These are phyloP conservation scores for Pseudopleuronectes americanus DNA, from an alignment of 2,797 vertebrate genomes.

Conservation along the genomic window DNA sequence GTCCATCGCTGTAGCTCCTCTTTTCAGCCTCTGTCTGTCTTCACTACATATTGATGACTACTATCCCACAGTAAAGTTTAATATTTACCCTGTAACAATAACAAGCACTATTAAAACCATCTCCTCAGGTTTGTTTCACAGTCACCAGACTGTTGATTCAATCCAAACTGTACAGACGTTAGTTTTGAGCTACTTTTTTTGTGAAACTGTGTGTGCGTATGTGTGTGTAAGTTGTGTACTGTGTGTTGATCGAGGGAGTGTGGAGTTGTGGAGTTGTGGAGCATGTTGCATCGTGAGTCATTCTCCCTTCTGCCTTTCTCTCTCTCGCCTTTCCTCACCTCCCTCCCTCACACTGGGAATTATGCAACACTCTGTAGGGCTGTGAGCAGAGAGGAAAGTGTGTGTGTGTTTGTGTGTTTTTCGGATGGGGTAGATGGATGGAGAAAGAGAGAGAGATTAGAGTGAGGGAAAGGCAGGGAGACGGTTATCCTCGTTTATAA, in stretches of 20 bases:
- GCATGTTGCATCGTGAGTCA: slow-evolving; percentile 61
- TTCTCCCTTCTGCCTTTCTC: slow-evolving; percentile 30
- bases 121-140: no score
- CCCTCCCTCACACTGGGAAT: slow-evolving; percentile 47
- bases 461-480: slow-evolving; percentile 17
- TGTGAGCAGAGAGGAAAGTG: slow-evolving; percentile 21
- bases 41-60: no score
- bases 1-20: no score
- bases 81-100: no score
- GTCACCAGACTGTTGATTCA: no score
- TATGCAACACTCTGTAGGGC: slow-evolving; percentile 65
- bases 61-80: no score
- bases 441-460: slow-evolving; percentile 24
- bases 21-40: no score
- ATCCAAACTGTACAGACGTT: no score
- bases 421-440: slow-evolving; percentile 1
- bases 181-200: no score
- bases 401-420: neutral
- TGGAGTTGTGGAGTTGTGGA: slow-evolving; percentile 5
- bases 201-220: neutral
- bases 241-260: slow-evolving; percentile 1
- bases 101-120: no score
- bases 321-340: slow-evolving; percentile 36
- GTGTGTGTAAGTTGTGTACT: neutral
- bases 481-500: slow-evolving; percentile 29